phyloP scores from a whole-genome alignment of 2,797 vertebrate species.

The Anabas testudineus region DNA sequence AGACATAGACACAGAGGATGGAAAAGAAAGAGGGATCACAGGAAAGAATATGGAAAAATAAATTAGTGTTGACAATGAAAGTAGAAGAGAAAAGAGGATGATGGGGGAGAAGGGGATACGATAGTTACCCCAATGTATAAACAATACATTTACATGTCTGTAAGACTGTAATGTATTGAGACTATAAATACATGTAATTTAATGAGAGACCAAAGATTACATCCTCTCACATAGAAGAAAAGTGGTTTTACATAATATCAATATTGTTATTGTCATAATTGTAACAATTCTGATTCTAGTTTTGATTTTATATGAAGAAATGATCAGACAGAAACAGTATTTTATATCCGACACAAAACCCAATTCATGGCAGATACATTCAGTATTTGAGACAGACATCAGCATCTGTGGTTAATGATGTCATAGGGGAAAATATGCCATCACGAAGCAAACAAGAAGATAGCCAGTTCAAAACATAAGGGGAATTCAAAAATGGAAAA shows the following conservation, averaged over 20 bases:
- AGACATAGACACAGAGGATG: slow-evolving; percentile 5
- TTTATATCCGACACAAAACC: slow-evolving; percentile 30
- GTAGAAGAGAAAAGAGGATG: slow-evolving; percentile 51
- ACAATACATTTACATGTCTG: slow-evolving; percentile 71
- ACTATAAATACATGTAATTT: slow-evolving; percentile 5
- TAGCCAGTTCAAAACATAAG: slow-evolving; percentile 59
- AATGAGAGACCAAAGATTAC: background rate
- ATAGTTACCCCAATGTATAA: slow-evolving; percentile 73
- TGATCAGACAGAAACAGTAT: slow-evolving; percentile 31
- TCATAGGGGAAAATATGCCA: slow-evolving; percentile 52
- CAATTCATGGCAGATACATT: slow-evolving; percentile 12
- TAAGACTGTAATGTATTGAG: slow-evolving; percentile 75
- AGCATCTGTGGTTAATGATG: slow-evolving; percentile 59
- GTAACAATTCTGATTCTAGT: background rate
- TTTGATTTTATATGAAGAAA: slow-evolving; percentile 15
- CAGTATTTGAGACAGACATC: slow-evolving; percentile 34
- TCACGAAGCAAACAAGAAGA: slow-evolving; percentile 70
- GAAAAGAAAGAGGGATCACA: slow-evolving; percentile 10
- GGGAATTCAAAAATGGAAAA: slow-evolving; percentile 39
- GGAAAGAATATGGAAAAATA: slow-evolving; percentile 17
- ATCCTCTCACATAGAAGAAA: slow-evolving; percentile 37
- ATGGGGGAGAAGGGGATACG: slow-evolving; percentile 82
- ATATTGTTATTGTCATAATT: too few species aligned
- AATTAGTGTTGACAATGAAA: slow-evolving; percentile 49
- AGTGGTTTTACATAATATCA: slow-evolving; percentile 10